These are phyloP conservation scores for Epinotia brunnichana DNA, from an alignment of 2,888 invertebrate species.

Conservation along the genomic window DNA sequence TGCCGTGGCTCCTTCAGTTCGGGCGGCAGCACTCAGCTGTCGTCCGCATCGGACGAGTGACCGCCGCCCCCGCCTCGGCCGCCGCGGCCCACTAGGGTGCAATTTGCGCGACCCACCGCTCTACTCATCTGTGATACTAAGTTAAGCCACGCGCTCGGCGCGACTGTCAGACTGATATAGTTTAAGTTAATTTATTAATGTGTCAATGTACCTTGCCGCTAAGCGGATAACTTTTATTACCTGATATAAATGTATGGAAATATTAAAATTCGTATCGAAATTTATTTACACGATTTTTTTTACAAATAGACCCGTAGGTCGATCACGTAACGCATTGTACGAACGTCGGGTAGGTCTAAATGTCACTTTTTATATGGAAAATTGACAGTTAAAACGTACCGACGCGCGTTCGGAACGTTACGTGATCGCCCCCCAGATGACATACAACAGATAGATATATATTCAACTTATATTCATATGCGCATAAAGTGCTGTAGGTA, in stretches of 20 bases:
- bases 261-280: constrained; percentile 70
- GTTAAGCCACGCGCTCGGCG: constrained; percentile 80
- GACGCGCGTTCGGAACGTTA: too few species aligned
- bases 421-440: too few species aligned
- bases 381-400: too few species aligned
- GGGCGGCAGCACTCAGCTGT: constrained; percentile 85
- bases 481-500: neutral
- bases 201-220: constrained; percentile 83
- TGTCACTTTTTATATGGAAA: too few species aligned
- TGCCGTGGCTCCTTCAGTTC: constrained; percentile 86
- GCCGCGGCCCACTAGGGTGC: constrained; percentile 65
- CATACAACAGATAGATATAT: too few species aligned
- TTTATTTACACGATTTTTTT: constrained; percentile 61
- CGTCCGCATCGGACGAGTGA: constrained; percentile 85
- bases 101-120: constrained; percentile 79
- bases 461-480: constrained; percentile 9
- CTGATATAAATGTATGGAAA: constrained; percentile 71
- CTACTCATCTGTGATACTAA: constrained; percentile 84
- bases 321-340: too few species aligned
- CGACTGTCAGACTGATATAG: constrained; percentile 83
- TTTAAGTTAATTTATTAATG: constrained; percentile 79
- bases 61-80: constrained; percentile 61
- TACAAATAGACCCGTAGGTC: constrained; percentile 47
- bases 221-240: constrained; percentile 80
- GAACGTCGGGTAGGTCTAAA: too few species aligned